Conservation (phyloP, 2,113 vertebrate genomes). For the Megaleporinus macrocephalus region DNA sequence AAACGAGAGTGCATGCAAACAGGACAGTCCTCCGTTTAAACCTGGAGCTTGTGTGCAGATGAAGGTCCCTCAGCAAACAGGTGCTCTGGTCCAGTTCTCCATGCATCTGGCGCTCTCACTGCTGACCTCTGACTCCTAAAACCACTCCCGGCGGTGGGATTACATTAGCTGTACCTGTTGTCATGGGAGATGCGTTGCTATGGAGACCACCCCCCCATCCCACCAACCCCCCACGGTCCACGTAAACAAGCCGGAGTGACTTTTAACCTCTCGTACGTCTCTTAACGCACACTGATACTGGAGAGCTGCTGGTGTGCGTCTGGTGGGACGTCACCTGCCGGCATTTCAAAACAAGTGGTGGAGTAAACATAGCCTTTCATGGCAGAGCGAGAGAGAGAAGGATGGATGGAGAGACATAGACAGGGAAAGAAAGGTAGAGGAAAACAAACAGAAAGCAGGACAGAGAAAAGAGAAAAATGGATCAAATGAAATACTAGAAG, state of each 20-base stretch:
- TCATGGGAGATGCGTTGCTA: slow-evolving; percentile 15
- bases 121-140: background rate
- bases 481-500: too few relatives aligned
- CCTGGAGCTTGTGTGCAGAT: background rate
- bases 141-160: background rate
- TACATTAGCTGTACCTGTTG: background rate
- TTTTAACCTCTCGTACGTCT: background rate
- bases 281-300: background rate
- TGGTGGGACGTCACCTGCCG: background rate
- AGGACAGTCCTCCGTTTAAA: background rate
- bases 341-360: slow-evolving; percentile 7
- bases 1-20: slow-evolving; percentile 13
- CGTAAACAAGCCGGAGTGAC: background rate
- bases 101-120: background rate
- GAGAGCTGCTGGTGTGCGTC: background rate
- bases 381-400: background rate
- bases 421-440: background rate
- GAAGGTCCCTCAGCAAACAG: background rate
- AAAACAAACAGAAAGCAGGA: background rate
- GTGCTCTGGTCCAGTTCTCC: background rate
- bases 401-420: background rate
- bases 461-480: background rate
- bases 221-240: background rate
- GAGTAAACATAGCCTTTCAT: slow-evolving; percentile 38
- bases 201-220: background rate